Base-by-base conservation (phyloP, 2,888 invertebrate species). In the Drosophila mettleri region DNA sequence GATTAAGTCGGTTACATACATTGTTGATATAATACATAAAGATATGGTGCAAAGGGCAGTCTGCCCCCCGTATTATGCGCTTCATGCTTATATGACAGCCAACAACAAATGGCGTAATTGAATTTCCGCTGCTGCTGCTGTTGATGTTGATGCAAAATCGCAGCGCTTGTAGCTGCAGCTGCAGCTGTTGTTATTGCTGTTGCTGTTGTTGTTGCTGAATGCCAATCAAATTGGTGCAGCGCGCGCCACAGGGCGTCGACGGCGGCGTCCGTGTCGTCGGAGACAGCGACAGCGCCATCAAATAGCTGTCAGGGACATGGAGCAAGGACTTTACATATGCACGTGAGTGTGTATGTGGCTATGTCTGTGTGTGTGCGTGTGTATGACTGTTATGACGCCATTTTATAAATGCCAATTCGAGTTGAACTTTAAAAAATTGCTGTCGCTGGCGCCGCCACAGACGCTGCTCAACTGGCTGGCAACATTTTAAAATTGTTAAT, bases 221-320 rank as follows among this genome's bases (percentile, higher is more conserved):
- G 88, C 82, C 82, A 82, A 82, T 82, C 82, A 82, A 82, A 87
- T 87, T 81, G 88, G 84, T 82, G 79, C 88, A 82, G 79, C 69
- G 78, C 73, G 62, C 79, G 43, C 64, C 68, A 18, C 79, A 79
- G 72, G 79, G 60, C 63, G 67, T 62, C 65, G 59, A 34, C 57
- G 58, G 20, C 20, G 20, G 31, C 54, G 51, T 34, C 41, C 41
- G 27, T 20, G 58, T 36, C 43, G 60, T 22, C 38, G 53, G 49
- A n/a, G 48, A 20, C 68, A 58, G 58, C 33, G 72, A 55, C 73
- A 53, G 57, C 67, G 75, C 61, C 82, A 63, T 85, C 88, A 85
- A 81, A 85, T 81, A 60, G 64, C 66, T 85, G 82, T 87, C 73
- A 78, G 51, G 60, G 61, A 64, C 68, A 68, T 20, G 49, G 58